These are phyloP conservation scores for Notolepis coatsorum DNA, from an alignment of 2,797 vertebrate genomes.

Conservation along the genomic window DNA sequence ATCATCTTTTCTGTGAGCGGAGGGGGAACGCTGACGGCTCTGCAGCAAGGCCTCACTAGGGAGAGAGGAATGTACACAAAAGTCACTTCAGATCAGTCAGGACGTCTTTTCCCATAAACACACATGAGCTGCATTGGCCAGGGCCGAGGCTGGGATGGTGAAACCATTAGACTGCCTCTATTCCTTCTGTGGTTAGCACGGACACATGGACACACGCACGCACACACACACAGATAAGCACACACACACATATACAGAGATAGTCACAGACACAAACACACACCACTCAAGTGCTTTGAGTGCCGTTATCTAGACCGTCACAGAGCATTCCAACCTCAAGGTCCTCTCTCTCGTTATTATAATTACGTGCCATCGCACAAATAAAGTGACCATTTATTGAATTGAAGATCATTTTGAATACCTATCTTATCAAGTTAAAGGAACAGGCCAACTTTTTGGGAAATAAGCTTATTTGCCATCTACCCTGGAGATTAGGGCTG, in stretches of 20 bases:
- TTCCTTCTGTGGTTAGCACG: neutral
- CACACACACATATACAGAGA: neutral
- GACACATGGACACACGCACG: neutral
- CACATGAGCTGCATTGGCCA: neutral
- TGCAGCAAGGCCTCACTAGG: neutral
- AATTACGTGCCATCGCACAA: too few relatives aligned
- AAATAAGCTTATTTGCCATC: too few relatives aligned
- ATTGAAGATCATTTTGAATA: too few relatives aligned
- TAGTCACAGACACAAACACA: neutral
- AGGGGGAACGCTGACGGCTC: neutral
- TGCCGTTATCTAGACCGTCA: slow-evolving; percentile 32
- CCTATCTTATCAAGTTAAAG: too few relatives aligned
- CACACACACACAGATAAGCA: neutral
- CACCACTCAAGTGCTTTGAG: slow-evolving; percentile 3
- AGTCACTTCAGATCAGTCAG: neutral
- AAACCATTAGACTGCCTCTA: neutral
- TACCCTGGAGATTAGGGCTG: too few relatives aligned
- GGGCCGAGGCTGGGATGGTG: slow-evolving; percentile 14
- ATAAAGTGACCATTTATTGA: too few relatives aligned
- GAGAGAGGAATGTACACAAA: neutral
- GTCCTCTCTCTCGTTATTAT: too few relatives aligned
- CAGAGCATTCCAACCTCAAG: slow-evolving; percentile 46
- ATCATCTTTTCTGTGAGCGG: neutral
- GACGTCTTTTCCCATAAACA: too few relatives aligned
- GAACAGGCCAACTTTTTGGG: too few relatives aligned